A percentile compares a stretch with the other conserved stretches of the same genome.
These are phyloP conservation scores for Euphonia xanthogaster DNA, from an alignment of 2,797 vertebrate species.

Conservation along the genomic window DNA sequence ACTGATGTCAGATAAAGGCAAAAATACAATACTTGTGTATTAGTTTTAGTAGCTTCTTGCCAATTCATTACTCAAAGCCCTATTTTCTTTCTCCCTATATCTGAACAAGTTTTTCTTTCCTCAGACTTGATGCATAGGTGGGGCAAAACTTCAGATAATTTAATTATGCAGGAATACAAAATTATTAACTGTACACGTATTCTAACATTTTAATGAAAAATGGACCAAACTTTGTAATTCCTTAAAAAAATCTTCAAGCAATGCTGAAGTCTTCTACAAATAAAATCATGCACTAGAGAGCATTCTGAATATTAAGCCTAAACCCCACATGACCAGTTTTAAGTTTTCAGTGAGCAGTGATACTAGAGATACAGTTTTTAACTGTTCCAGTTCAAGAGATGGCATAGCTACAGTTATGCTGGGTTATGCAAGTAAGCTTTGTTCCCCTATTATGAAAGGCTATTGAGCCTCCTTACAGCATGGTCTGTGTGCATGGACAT, in stretches of 20 bases:
- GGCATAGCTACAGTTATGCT: neutral
- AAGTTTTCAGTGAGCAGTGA: neutral
- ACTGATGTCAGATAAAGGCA: slow-evolving; percentile 22
- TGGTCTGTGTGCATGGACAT: neutral
- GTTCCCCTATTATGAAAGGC: neutral
- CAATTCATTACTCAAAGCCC: neutral
- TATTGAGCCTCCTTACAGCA: neutral
- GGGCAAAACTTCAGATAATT: neutral
- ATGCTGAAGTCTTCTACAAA: neutral
- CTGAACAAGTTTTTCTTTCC: neutral
- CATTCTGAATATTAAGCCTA: neutral
- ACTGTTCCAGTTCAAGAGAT: neutral
- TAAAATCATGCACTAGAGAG: neutral
- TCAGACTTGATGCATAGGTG: neutral
- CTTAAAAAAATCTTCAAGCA: neutral
- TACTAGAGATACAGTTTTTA: neutral
- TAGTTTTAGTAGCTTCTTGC: neutral
- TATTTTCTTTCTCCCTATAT: neutral
- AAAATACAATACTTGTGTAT: neutral
- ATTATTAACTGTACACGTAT: neutral
- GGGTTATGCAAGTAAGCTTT: neutral
- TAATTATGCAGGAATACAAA: neutral
- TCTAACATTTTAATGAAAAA: neutral
- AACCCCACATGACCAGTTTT: neutral
- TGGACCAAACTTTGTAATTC: neutral